Evolutionary conservation across 2,888 invertebrate genomes (phyloP), one percentile per base, ranked within the genome.

Genomic region (Scaptodrosophila latifasciaeformis): DNA sequence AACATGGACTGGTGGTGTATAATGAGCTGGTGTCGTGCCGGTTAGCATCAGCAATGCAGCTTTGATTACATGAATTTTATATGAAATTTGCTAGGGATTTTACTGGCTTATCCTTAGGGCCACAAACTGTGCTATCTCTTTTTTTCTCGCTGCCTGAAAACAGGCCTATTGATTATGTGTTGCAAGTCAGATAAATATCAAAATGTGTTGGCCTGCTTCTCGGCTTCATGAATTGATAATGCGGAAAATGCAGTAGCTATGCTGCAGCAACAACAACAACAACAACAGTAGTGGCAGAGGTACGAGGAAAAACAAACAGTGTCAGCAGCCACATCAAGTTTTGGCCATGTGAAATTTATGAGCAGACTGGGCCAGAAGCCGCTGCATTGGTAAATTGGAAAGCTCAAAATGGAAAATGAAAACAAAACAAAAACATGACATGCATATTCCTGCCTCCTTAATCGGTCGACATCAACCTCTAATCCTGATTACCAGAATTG

Each of bases 201-300:
- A n/a, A n/a, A n/a, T n/a, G n/a, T n/a, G n/a, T 29, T 27, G 13
- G 43, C 43, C 4, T 50, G 53, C 43, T 19, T 19, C 49, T 39
- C 39, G 29, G 42, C 67, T n/a, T 65, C 67, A 76, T 79, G 74
- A 72, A 79, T 75, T 79, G 68, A 62, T 79, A 79, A 79, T 72
- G 66, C 67, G 57, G 57, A 55, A 67, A 67, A 67, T 78, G 74
- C 67, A 67, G 67, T 62, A 47, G 44, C 43, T 15, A 15, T 66
- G 56, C 72, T 58, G 52, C 51, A 44, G 24, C 51, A 48, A 7
- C 42, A 45, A 27, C 44, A 48, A 18, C 30, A 39, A 5, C 49
- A 29, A 29, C 53, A 48, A 13, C 34, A 48, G 18, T 29, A 29
- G 12, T 29, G 29, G 34, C 46, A 55, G 45, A 34, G 30, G 12